phyloP scores from a whole-genome alignment of 2,888 invertebrate species.

The Pseudoips prasinana region DNA sequence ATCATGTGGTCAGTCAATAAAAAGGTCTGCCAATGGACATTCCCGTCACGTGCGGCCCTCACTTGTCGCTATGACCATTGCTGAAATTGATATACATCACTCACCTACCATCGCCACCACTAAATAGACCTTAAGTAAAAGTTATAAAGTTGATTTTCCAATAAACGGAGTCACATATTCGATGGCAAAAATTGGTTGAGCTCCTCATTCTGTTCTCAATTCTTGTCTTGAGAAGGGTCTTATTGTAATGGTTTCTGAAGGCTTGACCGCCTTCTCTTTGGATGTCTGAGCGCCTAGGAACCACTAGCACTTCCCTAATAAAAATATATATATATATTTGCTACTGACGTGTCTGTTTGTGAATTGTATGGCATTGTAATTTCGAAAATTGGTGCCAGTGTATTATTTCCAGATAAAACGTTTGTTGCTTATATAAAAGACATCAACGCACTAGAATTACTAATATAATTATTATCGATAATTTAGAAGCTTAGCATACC shows the following conservation, averaged over 20 bases:
- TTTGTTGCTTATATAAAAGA: too few species aligned
- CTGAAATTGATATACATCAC: constrained; percentile 77
- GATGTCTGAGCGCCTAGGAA: constrained; percentile 63
- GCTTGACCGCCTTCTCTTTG: constrained; percentile 59
- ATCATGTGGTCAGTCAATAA: constrained; percentile 70
- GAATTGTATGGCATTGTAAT: too few species aligned
- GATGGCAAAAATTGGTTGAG: constrained; percentile 44
- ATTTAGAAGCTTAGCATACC: too few species aligned
- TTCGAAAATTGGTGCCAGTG: too few species aligned
- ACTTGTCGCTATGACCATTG: constrained; percentile 69
- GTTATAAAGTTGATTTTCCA: constrained; percentile 39
- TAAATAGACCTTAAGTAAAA: constrained; percentile 28
- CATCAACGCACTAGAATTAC: too few species aligned
- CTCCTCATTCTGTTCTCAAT: constrained; percentile 27
- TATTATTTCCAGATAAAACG: too few species aligned
- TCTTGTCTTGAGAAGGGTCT: constrained; percentile 19
- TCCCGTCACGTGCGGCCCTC: constrained; percentile 68
- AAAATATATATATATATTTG: too few species aligned
- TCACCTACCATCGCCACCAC: constrained; percentile 33
- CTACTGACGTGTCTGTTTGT: too few species aligned
- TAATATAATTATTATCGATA: too few species aligned
- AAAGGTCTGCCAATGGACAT: constrained; percentile 63
- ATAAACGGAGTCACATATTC: constrained; percentile 12
- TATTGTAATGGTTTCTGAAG: constrained; percentile 19
- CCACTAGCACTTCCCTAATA: too few species aligned